Conservation (phyloP, 37 sponge, comb jelly and placozoan species). For the Mnemiopsis leidyi region DNA sequence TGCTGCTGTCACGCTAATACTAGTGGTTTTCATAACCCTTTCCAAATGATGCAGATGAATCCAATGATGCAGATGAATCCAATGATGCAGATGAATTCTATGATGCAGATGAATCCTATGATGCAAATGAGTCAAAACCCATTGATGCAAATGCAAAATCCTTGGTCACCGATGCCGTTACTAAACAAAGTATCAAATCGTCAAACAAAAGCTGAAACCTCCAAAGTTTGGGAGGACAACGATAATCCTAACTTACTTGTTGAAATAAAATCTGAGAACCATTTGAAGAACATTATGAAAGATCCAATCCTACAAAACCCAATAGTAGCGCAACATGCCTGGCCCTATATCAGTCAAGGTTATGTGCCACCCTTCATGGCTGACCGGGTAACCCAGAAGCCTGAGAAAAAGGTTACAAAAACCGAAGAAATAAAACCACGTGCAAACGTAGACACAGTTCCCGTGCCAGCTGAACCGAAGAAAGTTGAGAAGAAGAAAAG, state of each 20-base stretch:
- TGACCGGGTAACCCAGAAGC: background rate
- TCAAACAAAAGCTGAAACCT: background rate
- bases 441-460: background rate
- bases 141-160: background rate
- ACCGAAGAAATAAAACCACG: background rate
- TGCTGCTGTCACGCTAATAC: background rate
- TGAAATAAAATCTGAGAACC: background rate
- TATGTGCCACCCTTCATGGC: background rate
- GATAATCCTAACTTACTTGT: background rate
- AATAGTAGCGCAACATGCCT: background rate
- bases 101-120: constrained; percentile 1
- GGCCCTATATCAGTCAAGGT: constrained; percentile 23
- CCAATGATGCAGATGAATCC: background rate
- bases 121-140: background rate
- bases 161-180: background rate
- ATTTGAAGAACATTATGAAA: background rate
- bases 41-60: background rate
- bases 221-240: background rate
- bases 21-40: background rate
- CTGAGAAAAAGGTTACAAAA: background rate
- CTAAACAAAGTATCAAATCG: background rate
- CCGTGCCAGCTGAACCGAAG: background rate
- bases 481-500: background rate
- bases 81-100: constrained; percentile 1
- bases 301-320: constrained; percentile 8